Percentiles rank a stretch among this genome's conserved stretches.
Conservation (phyloP, 2,113 vertebrate species). For the Laticauda colubrina region DNA sequence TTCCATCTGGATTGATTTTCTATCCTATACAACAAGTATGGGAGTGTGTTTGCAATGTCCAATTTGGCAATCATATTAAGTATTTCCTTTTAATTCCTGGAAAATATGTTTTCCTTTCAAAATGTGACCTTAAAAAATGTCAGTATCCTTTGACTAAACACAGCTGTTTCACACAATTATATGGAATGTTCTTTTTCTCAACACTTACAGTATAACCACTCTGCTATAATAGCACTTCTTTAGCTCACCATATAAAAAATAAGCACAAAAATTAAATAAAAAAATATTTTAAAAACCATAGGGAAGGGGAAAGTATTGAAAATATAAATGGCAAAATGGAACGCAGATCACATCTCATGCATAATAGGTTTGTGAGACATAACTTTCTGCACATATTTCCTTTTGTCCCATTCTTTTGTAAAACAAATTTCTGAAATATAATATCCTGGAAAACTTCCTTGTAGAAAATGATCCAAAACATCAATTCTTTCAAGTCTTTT, state of each 20-base stretch:
- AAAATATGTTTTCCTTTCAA: neutral
- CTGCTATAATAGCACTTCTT: neutral
- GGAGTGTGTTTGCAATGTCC: neutral
- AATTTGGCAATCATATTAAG: neutral
- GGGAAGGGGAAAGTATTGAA: neutral
- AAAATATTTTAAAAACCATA: neutral
- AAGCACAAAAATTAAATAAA: neutral
- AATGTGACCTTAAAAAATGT: neutral
- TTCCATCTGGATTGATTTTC: neutral
- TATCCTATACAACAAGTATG: neutral
- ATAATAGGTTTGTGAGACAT: neutral
- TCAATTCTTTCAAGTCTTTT: neutral
- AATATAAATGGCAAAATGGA: neutral
- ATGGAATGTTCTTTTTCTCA: slow-evolving; percentile 1
- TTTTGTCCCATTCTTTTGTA: neutral
- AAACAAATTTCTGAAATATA: neutral
- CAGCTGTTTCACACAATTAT: neutral
- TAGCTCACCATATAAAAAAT: neutral
- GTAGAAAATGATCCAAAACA: neutral
- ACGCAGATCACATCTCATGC: neutral
- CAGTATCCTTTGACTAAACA: slow-evolving; percentile 8
- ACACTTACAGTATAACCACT: neutral
- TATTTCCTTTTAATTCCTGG: neutral
- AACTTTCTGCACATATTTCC: neutral
- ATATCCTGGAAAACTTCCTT: neutral